Evolutionary conservation across 2,113 vertebrate species (phyloP), one percentile per base, ranked within the genome.

Genomic region (Halcyon senegalensis): DNA sequence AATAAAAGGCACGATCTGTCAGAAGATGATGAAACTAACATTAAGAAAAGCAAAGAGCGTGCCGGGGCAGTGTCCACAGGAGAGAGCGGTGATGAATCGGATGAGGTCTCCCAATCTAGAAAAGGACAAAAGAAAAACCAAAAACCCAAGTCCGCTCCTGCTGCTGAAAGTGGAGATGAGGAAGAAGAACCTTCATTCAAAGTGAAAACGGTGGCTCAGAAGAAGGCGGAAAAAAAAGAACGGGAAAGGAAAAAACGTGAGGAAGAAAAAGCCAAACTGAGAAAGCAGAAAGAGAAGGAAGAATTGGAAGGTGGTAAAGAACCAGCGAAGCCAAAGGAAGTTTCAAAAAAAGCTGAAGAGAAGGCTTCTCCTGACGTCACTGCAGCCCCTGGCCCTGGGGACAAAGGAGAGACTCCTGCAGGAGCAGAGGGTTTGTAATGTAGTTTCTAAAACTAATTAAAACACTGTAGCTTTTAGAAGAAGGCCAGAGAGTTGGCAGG

Each of bases 161-260:
- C 90, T 31, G 97, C 97, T 21, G 98, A 98, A 39, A 99, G 98
- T 28, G 98, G 96, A 13, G 98, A 98, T 33, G 98, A 98, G 46
- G 98, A 98, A 7, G 98, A 98, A 1, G 97, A 97, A 2, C 95
- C 98, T 10, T 94, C 98, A 46, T 99, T 99, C 95, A 99, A 98
- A 97, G 98, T 99, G 72, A 99, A 99, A 98, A 99, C 99, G 2
- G 98, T 99, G 33, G 99, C 99, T 20, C 99, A 99, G 96, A 99
- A 99, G 97, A 99, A 99, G 88, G 99, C 99, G 11, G 99, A 99
- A 97, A 99, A 99, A 97, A 99, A 99, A 94, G 99, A 99, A 93
- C 95, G 99, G 3, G 99, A 99, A 3, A 98, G 75, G 75, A 99
- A 99, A 98, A 99, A 99, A 92, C 99, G 99, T 60, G 99, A 99